These are phyloP conservation scores for Gisinianus flammeolus DNA, from an alignment of 2,888 invertebrate genomes.

Conservation along the genomic window DNA sequence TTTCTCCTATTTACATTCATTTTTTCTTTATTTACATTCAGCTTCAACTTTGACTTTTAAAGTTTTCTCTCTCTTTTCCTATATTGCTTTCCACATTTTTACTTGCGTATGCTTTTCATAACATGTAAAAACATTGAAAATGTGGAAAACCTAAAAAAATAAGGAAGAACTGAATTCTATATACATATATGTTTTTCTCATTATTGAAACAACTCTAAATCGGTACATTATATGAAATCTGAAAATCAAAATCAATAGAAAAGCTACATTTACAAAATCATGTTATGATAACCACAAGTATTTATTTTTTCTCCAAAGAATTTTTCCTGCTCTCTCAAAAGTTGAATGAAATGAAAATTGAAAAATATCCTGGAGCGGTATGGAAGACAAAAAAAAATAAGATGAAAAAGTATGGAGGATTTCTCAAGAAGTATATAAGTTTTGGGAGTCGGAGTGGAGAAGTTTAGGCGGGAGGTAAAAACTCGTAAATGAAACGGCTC, in stretches of 20 bases:
- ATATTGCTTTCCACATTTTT: not conserved
- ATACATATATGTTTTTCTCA: no score
- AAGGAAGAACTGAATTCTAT: no score
- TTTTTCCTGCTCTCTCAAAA: not conserved
- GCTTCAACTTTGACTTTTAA: not conserved
- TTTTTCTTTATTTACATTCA: not conserved
- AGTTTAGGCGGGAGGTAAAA: not conserved
- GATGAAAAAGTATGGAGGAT: no score
- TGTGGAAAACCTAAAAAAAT: no score
- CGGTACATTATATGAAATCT: no score
- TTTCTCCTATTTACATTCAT: not conserved
- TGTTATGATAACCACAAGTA: no score
- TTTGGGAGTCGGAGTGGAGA: not conserved
- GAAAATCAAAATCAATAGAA: no score
- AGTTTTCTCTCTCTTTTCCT: not conserved
- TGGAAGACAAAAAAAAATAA: not conserved
- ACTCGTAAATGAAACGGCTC: slow-evolving; percentile 22
- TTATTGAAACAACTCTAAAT: no score
- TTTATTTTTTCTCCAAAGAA: not conserved
- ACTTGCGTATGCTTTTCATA: no score
- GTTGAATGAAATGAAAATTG: not conserved
- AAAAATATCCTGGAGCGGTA: not conserved
- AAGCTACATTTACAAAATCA: no score
- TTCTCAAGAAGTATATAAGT: no score
- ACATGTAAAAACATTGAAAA: no score